phyloP scores from a whole-genome alignment of 2,888 invertebrate genomes.

The Macropis europaea region DNA sequence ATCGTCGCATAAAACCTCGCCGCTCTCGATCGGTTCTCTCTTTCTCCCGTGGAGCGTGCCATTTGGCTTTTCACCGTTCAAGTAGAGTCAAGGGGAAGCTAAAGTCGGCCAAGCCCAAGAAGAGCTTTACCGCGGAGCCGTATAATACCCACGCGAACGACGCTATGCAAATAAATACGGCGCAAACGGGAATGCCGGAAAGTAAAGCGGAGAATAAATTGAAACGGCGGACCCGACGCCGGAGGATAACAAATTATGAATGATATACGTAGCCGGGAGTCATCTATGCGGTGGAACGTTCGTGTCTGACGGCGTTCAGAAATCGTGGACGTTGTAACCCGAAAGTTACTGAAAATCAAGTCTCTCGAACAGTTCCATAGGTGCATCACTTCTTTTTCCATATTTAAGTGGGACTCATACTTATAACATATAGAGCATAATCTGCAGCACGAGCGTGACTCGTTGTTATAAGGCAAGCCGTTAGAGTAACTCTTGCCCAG shows the following conservation, averaged over 20 bases:
- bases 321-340: too few species aligned
- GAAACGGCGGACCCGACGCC: conserved; percentile 10
- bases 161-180: conserved; percentile 49
- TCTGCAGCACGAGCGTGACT: too few species aligned
- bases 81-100: conserved; percentile 32
- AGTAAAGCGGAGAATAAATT: conserved; percentile 36
- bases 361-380: too few species aligned
- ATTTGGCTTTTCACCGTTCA: conserved; percentile 37
- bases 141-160: conserved; percentile 41
- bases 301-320: too few species aligned
- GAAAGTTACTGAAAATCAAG: too few species aligned
- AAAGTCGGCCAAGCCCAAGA: conserved; percentile 11
- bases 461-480: too few species aligned
- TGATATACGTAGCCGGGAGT: conserved; percentile 10
- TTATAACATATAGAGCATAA: too few species aligned
- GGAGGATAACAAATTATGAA: conserved; percentile 31
- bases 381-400: too few species aligned
- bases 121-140: conserved; percentile 17
- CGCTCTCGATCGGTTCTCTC: conserved; percentile 26
- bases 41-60: conserved; percentile 14
- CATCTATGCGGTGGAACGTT: too few species aligned
- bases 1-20: conserved; percentile 23
- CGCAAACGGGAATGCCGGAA: conserved; percentile 20
- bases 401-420: too few species aligned
- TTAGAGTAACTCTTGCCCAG: too few species aligned